A percentile compares a stretch with the other conserved stretches of the same genome.
Conservation (phyloP, 2,888 invertebrate species). For the Parnassius smintheus region DNA sequence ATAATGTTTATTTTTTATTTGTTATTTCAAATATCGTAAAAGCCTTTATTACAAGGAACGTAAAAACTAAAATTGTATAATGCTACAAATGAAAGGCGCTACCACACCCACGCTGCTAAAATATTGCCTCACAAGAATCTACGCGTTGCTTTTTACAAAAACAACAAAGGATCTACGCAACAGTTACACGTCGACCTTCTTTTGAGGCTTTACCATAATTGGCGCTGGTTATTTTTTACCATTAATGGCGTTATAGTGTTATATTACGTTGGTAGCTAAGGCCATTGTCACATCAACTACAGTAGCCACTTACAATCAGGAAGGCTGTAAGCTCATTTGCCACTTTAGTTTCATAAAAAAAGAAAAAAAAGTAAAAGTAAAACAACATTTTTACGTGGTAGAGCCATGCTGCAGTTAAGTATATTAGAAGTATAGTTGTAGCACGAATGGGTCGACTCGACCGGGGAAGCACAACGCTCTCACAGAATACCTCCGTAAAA, state of each 20-base stretch:
- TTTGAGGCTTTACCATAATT: conserved; percentile 3
- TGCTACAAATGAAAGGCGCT: conserved; percentile 9
- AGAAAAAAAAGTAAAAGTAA: too few relatives aligned
- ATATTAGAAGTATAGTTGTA: too few relatives aligned
- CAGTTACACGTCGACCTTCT: conserved; percentile 13
- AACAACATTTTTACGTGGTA: too few relatives aligned
- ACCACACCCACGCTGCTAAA: conserved; percentile 16
- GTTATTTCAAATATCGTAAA: conserved; percentile 6
- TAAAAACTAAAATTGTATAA: conserved; percentile 18
- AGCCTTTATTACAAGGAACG: background rate
- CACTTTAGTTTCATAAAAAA: too few relatives aligned
- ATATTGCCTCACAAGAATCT: conserved; percentile 23
- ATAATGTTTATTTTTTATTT: background rate
- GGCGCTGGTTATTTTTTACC: conserved; percentile 5
- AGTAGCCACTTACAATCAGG: too few relatives aligned
- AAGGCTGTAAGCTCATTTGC: too few relatives aligned
- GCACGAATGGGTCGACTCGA: too few relatives aligned
- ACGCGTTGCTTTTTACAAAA: conserved; percentile 15
- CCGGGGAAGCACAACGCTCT: too few relatives aligned
- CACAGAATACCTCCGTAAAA: too few relatives aligned
- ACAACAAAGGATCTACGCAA: conserved; percentile 17
- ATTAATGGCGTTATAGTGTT: background rate
- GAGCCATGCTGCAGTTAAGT: too few relatives aligned
- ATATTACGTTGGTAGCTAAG: too few relatives aligned
- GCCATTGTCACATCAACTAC: too few relatives aligned